phyloP scores from a whole-genome alignment of 2,797 vertebrate species.

The Cynopterus sphinx region DNA sequence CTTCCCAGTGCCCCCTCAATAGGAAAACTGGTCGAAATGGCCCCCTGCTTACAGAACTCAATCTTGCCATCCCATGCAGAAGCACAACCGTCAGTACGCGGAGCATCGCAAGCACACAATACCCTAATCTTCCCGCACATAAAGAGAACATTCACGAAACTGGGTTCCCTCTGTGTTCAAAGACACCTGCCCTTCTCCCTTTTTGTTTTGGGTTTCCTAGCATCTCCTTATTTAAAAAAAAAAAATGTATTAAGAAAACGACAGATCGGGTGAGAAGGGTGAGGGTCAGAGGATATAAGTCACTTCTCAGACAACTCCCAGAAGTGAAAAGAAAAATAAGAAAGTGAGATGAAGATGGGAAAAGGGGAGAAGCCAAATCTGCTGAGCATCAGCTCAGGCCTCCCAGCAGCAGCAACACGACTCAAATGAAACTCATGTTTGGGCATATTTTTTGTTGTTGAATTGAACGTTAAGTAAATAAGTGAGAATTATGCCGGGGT shows the following conservation, averaged over 20 bases:
- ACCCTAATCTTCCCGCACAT: neutral
- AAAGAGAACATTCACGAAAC: neutral
- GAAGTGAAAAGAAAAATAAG: neutral
- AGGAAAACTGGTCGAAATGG: neutral
- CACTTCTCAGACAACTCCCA: neutral
- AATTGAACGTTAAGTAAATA: slow-evolving; percentile 36
- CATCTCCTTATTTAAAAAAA: neutral
- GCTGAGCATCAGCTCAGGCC: neutral
- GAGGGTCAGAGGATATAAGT: neutral
- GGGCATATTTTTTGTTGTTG: slow-evolving; percentile 47
- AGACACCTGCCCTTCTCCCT: neutral
- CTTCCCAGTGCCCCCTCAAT: neutral
- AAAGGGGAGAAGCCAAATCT: neutral
- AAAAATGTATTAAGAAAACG: neutral
- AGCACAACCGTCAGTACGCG: accelerated
- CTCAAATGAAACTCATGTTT: slow-evolving; percentile 50
- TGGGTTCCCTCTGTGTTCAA: neutral
- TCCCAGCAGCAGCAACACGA: neutral
- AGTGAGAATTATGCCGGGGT: slow-evolving; percentile 46
- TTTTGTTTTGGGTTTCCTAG: neutral
- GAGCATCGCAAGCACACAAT: neutral
- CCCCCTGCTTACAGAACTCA: neutral
- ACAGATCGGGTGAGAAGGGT: neutral
- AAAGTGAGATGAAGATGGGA: neutral
- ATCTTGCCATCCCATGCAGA: neutral